Evolutionary conservation across 2,888 invertebrate genomes (phyloP).

Genomic region (Campopleginae sp.): DNA sequence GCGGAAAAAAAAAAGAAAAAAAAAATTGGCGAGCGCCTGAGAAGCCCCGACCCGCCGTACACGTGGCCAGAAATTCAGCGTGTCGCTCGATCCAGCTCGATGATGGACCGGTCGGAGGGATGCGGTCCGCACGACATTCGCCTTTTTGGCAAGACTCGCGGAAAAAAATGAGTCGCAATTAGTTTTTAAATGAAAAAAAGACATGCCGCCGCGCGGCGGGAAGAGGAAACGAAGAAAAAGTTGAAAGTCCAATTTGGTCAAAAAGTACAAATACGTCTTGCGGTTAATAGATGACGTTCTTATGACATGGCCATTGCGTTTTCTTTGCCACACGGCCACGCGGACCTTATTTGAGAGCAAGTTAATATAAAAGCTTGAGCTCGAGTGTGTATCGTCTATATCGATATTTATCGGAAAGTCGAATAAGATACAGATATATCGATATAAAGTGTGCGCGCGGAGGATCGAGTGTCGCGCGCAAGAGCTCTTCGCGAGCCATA

Average conservation of each 20-base stretch:
- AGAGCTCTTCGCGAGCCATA: conserved; percentile 60
- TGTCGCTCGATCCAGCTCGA: conserved; percentile 40
- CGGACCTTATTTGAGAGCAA: conserved; percentile 47
- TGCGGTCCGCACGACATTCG: background rate
- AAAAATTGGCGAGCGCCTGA: conserved; percentile 53
- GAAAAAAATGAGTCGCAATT: background rate
- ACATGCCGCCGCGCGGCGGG: background rate
- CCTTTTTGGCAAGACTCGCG: background rate
- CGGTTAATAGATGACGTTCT: conserved; percentile 18
- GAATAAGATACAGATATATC: conserved; percentile 9
- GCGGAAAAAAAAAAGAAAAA: too few species aligned
- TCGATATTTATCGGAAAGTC: conserved; percentile 12
- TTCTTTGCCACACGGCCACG: conserved; percentile 10
- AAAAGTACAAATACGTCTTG: conserved; percentile 37
- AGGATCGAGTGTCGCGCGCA: conserved; percentile 36
- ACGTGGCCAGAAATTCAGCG: conserved; percentile 63
- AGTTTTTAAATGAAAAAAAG: conserved; percentile 5
- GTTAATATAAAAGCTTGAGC: conserved; percentile 56
- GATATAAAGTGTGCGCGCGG: conserved; percentile 28
- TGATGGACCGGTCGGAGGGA: background rate
- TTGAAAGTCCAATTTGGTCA: conserved; percentile 29
- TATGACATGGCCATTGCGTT: conserved; percentile 18
- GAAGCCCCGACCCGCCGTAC: conserved; percentile 65
- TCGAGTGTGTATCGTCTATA: conserved; percentile 18
- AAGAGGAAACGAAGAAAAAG: background rate